These are phyloP conservation scores for Gryllus longicercus DNA, from an alignment of 2,888 invertebrate genomes.

Conservation along the genomic window DNA sequence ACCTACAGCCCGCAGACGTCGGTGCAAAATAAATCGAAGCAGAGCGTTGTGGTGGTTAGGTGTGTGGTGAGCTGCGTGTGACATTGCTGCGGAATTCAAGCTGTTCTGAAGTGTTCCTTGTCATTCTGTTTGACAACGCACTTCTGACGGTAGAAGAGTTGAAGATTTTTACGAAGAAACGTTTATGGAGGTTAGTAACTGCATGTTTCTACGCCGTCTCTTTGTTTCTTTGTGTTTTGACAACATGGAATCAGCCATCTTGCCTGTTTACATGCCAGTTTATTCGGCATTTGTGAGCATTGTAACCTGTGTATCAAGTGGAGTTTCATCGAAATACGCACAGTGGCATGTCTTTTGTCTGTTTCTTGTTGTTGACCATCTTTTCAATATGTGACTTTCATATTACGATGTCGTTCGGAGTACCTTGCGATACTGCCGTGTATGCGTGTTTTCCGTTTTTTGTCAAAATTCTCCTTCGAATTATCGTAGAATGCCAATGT, in stretches of 20 bases:
- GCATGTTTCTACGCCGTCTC: slow-evolving; percentile 32
- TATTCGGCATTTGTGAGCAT: neutral
- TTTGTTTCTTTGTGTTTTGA: slow-evolving; percentile 41
- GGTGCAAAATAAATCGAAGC: slow-evolving; percentile 49
- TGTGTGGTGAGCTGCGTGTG: slow-evolving; percentile 29
- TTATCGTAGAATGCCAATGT: too few relatives aligned
- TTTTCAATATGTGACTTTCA: too few relatives aligned
- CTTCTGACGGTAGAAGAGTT: slow-evolving; percentile 41
- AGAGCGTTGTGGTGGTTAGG: slow-evolving; percentile 42
- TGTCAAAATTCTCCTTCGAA: too few relatives aligned
- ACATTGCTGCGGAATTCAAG: slow-evolving; percentile 20
- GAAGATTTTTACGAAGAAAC: slow-evolving; percentile 40
- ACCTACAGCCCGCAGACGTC: slow-evolving; percentile 41
- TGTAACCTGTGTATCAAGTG: neutral
- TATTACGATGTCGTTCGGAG: too few relatives aligned
- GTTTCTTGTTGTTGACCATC: too few relatives aligned
- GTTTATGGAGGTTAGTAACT: slow-evolving; percentile 48
- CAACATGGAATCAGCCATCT: slow-evolving; percentile 40
- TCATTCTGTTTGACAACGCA: slow-evolving; percentile 37
- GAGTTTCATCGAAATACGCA: neutral
- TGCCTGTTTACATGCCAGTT: slow-evolving; percentile 35
- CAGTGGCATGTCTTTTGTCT: too few relatives aligned
- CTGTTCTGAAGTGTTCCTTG: slow-evolving; percentile 40
- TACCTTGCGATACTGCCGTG: too few relatives aligned
- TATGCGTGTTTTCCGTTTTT: too few relatives aligned